A percentile compares a stretch with the other conserved stretches of the same genome.
Evolutionary conservation across 2,888 invertebrate species (phyloP).

Genomic region (Lapara coniferarum): DNA sequence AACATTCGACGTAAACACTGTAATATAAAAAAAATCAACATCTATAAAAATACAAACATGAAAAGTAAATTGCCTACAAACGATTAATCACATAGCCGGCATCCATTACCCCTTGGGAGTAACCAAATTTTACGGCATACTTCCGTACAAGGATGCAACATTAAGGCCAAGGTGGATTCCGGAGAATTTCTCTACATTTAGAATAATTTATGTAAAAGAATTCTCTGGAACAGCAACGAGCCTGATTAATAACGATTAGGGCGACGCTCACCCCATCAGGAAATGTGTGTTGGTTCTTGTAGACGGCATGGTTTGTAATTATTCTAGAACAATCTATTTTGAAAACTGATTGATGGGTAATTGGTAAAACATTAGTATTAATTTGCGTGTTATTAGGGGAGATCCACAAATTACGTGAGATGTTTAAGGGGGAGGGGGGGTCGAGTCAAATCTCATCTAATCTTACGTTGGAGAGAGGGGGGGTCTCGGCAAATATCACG

Average conservation of each 20-base stretch:
- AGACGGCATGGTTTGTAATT: background rate
- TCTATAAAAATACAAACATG: conserved; percentile 12
- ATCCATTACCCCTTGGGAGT: conserved; percentile 25
- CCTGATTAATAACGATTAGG: conserved; percentile 3
- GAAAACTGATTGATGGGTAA: background rate
- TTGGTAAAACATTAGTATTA: too few species aligned
- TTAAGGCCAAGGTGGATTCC: conserved; percentile 22
- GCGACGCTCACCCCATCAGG: too few species aligned
- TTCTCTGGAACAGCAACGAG: background rate
- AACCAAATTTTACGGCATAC: conserved; percentile 26
- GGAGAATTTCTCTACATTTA: conserved; percentile 15
- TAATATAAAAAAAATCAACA: background rate
- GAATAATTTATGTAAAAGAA: conserved; percentile 18
- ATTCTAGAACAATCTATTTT: background rate
- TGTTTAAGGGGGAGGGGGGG: too few species aligned
- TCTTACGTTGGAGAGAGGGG: too few species aligned
- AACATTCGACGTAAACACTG: background rate
- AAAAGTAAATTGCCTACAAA: conserved; percentile 16
- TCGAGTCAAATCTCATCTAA: too few species aligned
- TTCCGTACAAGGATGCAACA: conserved; percentile 26
- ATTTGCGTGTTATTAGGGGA: too few species aligned
- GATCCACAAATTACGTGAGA: too few species aligned
- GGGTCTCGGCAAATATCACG: too few species aligned
- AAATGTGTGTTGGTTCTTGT: background rate
- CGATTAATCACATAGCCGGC: conserved; percentile 19